Evolutionary conservation across 1,140 invertebrate genomes (phyloP).

Genomic region (Whitmania pigra): DNA sequence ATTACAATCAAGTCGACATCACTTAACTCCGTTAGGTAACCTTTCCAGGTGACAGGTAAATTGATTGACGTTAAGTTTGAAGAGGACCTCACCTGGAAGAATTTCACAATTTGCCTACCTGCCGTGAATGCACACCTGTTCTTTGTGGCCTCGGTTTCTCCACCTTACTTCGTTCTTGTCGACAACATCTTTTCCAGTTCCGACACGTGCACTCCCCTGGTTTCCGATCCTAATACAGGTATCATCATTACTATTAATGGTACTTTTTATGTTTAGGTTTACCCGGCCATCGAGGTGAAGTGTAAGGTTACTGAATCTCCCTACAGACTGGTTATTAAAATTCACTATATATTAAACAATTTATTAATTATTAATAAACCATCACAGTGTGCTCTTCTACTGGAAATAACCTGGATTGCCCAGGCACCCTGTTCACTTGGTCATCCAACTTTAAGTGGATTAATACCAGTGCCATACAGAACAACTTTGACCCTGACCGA

Average conservation of each 20-base stretch:
- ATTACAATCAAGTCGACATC: no score
- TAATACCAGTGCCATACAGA: background rate
- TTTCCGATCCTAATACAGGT: conserved; percentile 4
- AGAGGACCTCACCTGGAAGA: background rate
- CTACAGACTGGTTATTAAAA: no score
- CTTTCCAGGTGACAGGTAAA: background rate
- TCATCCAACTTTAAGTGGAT: background rate
- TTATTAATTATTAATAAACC: no score
- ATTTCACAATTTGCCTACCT: background rate
- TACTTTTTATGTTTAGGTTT: background rate
- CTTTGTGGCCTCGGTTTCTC: background rate
- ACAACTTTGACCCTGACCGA: background rate
- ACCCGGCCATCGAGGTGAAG: background rate
- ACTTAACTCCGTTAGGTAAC: no score
- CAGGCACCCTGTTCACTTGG: background rate
- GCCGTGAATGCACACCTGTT: background rate
- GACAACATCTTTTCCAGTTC: background rate
- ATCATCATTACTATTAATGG: background rate
- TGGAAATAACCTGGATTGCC: background rate
- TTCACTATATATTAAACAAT: no score
- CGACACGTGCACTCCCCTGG: background rate
- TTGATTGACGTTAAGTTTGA: background rate
- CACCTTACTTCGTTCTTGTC: background rate
- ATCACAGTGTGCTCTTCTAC: background rate
- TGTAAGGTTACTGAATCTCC: background rate